Percentiles rank a stretch among this genome's conserved stretches.
phyloP scores from a whole-genome alignment of 2,113 vertebrate species.

The Falco punctatus region DNA sequence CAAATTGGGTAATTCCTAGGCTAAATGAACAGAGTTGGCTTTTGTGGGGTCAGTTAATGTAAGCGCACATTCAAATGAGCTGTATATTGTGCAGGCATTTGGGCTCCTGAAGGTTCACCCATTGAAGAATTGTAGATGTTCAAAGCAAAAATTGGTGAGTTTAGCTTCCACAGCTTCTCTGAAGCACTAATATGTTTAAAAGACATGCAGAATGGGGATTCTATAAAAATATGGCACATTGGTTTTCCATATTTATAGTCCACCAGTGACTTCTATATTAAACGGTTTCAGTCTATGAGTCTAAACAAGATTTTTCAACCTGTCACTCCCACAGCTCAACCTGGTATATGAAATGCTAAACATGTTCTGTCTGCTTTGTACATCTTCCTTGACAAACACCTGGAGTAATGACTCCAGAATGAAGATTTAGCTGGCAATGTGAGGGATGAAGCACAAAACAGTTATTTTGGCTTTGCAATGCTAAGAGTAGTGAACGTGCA shows the following conservation, averaged over 20 bases:
- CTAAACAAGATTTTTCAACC: conserved; percentile 58
- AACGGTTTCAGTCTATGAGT: conserved; percentile 23
- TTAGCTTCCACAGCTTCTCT: background rate
- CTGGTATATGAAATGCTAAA: conserved; percentile 37
- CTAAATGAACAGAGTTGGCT: conserved; percentile 40
- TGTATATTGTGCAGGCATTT: background rate
- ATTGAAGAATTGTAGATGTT: background rate
- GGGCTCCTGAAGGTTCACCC: background rate
- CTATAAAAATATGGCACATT: conserved; percentile 11
- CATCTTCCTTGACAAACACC: conserved; percentile 51
- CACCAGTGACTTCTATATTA: conserved; percentile 44
- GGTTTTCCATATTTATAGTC: conserved; percentile 40
- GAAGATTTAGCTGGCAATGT: conserved; percentile 27
- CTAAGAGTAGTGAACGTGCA: fast-evolving
- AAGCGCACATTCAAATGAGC: background rate
- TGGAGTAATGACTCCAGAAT: background rate
- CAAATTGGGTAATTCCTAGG: conserved; percentile 45
- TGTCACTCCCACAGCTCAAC: background rate
- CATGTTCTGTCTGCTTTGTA: conserved; percentile 4
- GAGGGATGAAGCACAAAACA: background rate
- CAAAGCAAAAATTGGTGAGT: background rate
- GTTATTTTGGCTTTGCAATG: background rate
- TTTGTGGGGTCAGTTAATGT: background rate
- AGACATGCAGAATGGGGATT: background rate
- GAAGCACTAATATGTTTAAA: background rate